phyloP scores from a whole-genome alignment of 2,797 vertebrate species.

The Pseudochromis fuscus region DNA sequence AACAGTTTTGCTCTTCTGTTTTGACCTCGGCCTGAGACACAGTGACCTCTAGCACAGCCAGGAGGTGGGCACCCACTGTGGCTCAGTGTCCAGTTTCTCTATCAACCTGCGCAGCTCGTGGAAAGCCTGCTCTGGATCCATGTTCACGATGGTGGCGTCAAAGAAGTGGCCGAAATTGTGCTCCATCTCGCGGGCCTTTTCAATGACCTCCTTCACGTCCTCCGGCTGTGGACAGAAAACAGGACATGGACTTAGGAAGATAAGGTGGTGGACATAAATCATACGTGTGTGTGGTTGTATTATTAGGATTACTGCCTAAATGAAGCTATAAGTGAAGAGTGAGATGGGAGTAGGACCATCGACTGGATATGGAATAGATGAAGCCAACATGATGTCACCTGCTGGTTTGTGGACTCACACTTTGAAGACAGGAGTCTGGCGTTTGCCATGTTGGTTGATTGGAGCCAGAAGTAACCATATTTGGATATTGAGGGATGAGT shows the following conservation, averaged over 20 bases:
- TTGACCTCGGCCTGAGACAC: slow-evolving; percentile 16
- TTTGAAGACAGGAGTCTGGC: no score
- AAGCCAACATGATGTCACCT: no score
- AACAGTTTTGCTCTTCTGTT: not conserved
- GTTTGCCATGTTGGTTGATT: no score
- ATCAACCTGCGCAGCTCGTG: slow-evolving; percentile 92
- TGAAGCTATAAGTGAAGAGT: no score
- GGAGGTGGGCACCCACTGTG: slow-evolving; percentile 96
- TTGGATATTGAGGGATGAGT: no score
- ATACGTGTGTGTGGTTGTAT: no score
- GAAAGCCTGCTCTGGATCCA: slow-evolving; percentile 91
- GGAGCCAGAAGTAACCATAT: no score
- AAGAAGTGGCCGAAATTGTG: slow-evolving; percentile 94
- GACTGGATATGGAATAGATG: no score
- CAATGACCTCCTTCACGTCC: slow-evolving; percentile 93
- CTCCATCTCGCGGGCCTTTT: slow-evolving; percentile 97
- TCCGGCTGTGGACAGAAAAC: slow-evolving; percentile 85
- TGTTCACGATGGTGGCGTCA: slow-evolving; percentile 91
- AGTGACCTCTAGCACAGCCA: slow-evolving; percentile 88
- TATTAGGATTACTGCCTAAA: no score
- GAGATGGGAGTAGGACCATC: no score
- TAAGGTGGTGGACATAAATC: no score
- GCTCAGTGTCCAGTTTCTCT: slow-evolving; percentile 95
- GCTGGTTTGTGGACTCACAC: no score
- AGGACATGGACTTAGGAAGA: not conserved